These are phyloP conservation scores for Vollenhovia emeryi DNA, from an alignment of 1,140 invertebrate genomes.

Conservation along the genomic window DNA sequence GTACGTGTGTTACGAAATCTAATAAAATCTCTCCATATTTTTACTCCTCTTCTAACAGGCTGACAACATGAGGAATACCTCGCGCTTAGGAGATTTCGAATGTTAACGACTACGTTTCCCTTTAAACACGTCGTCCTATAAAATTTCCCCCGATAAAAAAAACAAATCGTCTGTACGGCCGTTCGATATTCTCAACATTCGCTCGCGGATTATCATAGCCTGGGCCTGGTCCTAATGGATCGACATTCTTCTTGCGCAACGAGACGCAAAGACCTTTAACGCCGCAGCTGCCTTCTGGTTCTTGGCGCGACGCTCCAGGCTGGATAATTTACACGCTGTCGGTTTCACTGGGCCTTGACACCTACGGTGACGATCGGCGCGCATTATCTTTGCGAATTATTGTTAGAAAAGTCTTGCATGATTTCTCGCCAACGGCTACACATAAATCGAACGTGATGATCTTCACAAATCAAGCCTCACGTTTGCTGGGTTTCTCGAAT, in stretches of 20 bases:
- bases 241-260: constrained; percentile 74
- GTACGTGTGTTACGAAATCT: background rate
- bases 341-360: constrained; percentile 71
- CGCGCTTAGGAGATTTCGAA: background rate
- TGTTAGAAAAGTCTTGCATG: constrained; percentile 19
- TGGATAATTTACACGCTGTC: constrained; percentile 58
- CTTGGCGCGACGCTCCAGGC: constrained; percentile 14
- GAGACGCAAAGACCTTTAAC: constrained; percentile 74
- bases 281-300: constrained; percentile 56
- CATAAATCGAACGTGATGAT: background rate
- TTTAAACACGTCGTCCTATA: background rate
- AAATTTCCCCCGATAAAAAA: background rate
- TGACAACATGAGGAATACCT: background rate
- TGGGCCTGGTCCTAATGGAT: constrained; percentile 67
- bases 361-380: constrained; percentile 45
- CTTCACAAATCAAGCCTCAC: background rate
- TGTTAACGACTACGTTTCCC: background rate
- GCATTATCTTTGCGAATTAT: background rate
- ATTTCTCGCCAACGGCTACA: background rate
- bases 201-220: constrained; percentile 23
- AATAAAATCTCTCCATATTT: background rate
- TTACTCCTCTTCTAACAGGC: background rate
- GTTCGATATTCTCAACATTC: constrained; percentile 26
- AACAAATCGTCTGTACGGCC: background rate
- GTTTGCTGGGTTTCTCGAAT: background rate